Evolutionary conservation across 2,797 vertebrate species (phyloP), one percentile per base, ranked within the genome.

Genomic region (Urosaurus nigricauda): DNA sequence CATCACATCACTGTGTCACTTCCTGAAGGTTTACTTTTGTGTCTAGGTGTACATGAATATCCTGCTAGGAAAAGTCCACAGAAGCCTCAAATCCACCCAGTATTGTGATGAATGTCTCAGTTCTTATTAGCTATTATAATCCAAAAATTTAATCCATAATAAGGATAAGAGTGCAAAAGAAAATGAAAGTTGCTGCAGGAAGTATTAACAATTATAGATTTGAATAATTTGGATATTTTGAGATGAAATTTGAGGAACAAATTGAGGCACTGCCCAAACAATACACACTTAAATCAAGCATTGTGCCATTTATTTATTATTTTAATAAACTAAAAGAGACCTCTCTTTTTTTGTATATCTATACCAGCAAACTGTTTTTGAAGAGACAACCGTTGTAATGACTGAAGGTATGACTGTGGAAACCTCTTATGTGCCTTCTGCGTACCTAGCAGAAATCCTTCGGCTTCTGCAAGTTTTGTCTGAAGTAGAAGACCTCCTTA

Each of bases 401-500:
- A 96, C 96, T 77, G 96, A 97, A 95, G 95, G 95, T 89, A 92
- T 96, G 95, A 94, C 96, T 96, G 78, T 96, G 95, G 97, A 97
- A 96, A 95, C 97, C 90, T 95, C 96, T 92, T 96, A 97, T 78
- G 96, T 97, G 96, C 97, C 97, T 97, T 97, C 97, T 96, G 89
- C 96, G 47, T 97, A 97, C 90, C 94, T 98, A 83, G 94, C 97
- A 94, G 98, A 98, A 96, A 97, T 99, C 94, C 97, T 97, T 94
- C 96, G 95, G n/a, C 95, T 99, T 92, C 96, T 98, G 88, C 97
- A 98, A 93, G 97, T 96, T 14, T 97, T 99, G 93, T 97, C 98
- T 37, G 98, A 98, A 96, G 97, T 98, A 56, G 98, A 99, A 95
- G 97, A 98, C 91, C 96, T 97, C 93, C 97, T 99, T 95, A 98